Evolutionary conservation across 2,113 vertebrate species (phyloP).

Genomic region (Ciconia stormi): DNA sequence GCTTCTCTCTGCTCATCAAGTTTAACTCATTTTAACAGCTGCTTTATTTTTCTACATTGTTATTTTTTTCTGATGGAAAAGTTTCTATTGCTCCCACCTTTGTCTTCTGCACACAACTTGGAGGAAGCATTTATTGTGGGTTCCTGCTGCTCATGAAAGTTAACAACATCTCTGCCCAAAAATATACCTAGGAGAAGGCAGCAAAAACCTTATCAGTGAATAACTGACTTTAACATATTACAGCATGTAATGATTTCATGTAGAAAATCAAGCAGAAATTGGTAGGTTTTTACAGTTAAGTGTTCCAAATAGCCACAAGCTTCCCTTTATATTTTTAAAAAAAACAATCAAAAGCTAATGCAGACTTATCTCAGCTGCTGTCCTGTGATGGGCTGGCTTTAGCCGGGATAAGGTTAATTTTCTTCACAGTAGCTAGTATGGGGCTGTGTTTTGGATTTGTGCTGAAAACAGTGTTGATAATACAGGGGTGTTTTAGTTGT

Average conservation of each 20-base stretch:
- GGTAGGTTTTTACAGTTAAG: not conserved
- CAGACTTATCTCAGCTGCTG: not conserved
- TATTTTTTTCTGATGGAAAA: not conserved
- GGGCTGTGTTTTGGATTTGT: no score
- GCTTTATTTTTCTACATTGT: not conserved
- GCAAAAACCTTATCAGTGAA: not conserved
- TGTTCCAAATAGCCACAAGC: not conserved
- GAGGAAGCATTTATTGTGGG: not conserved
- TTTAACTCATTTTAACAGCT: not conserved
- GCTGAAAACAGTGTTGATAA: no score
- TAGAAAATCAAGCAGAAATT: not conserved
- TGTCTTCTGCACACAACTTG: not conserved
- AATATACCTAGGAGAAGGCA: not conserved
- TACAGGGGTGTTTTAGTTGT: no score
- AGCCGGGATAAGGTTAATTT: no score
- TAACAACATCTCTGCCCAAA: not conserved
- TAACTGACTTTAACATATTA: not conserved
- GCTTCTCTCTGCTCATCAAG: not conserved
- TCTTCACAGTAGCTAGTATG: no score
- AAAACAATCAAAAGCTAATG: not conserved
- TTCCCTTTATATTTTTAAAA: not conserved
- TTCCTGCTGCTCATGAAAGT: not conserved
- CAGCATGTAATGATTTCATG: not conserved
- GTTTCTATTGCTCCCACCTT: not conserved
- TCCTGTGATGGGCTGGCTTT: not conserved